Conservation (phyloP, 1,140 invertebrate species). For the Ceratina calcarata region DNA sequence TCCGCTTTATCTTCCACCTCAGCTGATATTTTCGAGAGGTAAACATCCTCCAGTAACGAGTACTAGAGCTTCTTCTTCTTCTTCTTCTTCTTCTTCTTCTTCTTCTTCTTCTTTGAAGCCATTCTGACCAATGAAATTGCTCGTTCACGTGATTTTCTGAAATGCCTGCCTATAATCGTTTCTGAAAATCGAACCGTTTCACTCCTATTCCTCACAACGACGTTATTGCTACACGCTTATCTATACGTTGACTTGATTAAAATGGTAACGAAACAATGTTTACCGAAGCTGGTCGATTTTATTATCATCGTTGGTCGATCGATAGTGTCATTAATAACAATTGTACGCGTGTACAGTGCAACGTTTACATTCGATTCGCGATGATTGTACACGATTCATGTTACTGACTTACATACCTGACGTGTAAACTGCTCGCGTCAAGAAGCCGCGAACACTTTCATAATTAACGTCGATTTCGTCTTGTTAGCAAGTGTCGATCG, state of each 20-base stretch:
- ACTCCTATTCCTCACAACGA: neutral
- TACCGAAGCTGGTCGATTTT: neutral
- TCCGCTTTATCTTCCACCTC: constrained; percentile 41
- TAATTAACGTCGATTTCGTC: constrained; percentile 54
- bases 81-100: neutral
- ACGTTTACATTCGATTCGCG: neutral
- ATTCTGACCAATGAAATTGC: constrained; percentile 32
- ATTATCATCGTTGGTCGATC: neutral
- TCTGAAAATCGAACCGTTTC: constrained; percentile 37
- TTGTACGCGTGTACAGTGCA: neutral
- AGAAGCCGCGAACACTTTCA: constrained; percentile 38
- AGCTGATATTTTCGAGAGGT: constrained; percentile 49
- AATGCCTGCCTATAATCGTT: constrained; percentile 27
- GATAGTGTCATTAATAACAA: neutral
- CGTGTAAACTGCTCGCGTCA: constrained; percentile 34
- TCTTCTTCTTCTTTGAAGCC: constrained; percentile 7
- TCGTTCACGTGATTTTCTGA: constrained; percentile 40
- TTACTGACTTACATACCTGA: constrained; percentile 14
- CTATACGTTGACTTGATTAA: neutral
- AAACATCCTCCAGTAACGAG: constrained; percentile 57
- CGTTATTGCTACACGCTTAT: neutral
- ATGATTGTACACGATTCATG: neutral
- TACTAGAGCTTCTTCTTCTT: neutral
- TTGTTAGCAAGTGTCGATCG: constrained; percentile 41
- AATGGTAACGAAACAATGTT: neutral